phyloP scores from a whole-genome alignment of 2,888 invertebrate genomes.

The Apamea monoglypha region DNA sequence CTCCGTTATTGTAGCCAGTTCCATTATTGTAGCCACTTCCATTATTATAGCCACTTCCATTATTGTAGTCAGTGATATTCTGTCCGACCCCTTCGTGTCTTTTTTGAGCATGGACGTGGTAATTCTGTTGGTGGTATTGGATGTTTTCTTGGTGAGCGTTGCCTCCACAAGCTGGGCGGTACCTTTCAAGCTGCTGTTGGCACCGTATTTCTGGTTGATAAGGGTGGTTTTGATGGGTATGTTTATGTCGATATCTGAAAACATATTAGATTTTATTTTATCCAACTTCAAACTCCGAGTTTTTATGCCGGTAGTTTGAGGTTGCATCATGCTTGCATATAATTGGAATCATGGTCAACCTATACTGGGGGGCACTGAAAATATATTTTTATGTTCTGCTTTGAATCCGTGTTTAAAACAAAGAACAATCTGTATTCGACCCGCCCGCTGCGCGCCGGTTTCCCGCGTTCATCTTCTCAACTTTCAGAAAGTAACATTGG shows the following conservation, averaged over 20 bases:
- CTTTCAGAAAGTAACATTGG: background rate
- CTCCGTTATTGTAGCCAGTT: no score
- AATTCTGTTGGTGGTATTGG: background rate
- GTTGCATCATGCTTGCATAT: background rate
- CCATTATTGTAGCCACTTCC: no score
- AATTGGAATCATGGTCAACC: background rate
- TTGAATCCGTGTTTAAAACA: background rate
- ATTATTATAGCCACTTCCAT: background rate
- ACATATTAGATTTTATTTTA: background rate
- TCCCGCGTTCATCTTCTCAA: background rate
- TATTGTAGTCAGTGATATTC: background rate
- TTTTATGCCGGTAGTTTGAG: background rate
- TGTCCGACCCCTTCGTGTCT: conserved; percentile 4
- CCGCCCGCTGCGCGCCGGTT: background rate
- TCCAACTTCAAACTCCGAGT: background rate
- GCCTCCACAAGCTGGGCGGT: background rate
- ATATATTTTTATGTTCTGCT: background rate
- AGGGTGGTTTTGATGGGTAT: background rate
- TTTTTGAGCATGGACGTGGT: background rate
- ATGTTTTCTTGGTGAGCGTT: background rate
- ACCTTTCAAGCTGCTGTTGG: background rate
- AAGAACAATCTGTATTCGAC: background rate
- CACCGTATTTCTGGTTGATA: no score
- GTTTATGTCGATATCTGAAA: conserved; percentile 36
- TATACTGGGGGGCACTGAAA: background rate